Base-by-base conservation (phyloP, 2,113 vertebrate genomes). In the Gambusia holbrooki region DNA sequence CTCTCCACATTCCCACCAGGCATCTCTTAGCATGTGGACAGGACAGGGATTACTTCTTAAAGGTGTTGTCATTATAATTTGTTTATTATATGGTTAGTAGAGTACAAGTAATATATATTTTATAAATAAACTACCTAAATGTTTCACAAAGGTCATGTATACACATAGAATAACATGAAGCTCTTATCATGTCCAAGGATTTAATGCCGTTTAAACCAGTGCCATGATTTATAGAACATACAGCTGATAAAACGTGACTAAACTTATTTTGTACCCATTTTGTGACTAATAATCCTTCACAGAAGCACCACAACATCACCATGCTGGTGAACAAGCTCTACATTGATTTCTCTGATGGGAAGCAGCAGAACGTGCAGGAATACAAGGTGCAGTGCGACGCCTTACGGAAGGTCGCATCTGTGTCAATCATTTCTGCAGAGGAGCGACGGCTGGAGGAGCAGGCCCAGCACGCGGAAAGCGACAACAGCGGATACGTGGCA, bases 361-460 rank as follows among this genome's bases (percentile, higher is more conserved):
- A 92, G 37, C 94, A 84, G 79, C 94, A 94, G 73, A 96, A 97
- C 37, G 29, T 97, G 70, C 97, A 99, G 14, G 94, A 95, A 77
- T 99, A 99, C 0, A 96, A 96, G 82, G 94, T 99, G 81, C 96
- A 93, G 90, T 99, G 98, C 0, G 96, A 99, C 9, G 96, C 96
- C 0, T 95, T 96, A 87, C 93, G 87, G 81, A 99, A 98, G 81
- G 92, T 96, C 83, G 97, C 98, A 0, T 95, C 95, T 0, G 95
- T 95, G 66, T 95, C 93, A 82, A 95, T 98, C 85, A 90, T 98
- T 0, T 94, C 96, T 0, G 93, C 93, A 1, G 95, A 96, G 0
- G 90, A 95, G 81, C 94, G 95, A 0, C 62, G 92, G 77, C 88
- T 96, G 30, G 81, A 95, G 80, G 94, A 93, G 83, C 4, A 94